A percentile compares a stretch with the other conserved stretches of the same genome.
Evolutionary conservation across 1,140 invertebrate species (phyloP).

Genomic region (Tigriopus japonicus): DNA sequence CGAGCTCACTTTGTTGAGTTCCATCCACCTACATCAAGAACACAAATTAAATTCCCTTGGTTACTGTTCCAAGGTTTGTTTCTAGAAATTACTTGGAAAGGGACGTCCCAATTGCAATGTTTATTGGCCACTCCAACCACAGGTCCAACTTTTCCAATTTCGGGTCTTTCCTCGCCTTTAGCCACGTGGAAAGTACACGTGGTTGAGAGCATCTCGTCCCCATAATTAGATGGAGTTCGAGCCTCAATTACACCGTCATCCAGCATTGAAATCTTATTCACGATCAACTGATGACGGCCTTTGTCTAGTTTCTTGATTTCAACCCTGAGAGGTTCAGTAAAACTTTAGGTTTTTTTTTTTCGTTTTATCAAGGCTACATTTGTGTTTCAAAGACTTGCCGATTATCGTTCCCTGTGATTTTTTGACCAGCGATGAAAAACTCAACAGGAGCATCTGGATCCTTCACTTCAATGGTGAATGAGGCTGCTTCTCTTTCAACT

Average conservation of each 20-base stretch:
- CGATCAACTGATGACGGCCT: constrained; percentile 72
- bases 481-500: constrained; percentile 69
- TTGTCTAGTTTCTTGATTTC: constrained; percentile 77
- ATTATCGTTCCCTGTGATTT: background rate
- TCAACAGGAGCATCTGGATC: constrained; percentile 80
- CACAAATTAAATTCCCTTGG: background rate
- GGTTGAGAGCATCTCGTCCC: background rate
- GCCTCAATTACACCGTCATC: constrained; percentile 5
- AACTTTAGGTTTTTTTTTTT: no score
- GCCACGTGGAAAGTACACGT: background rate
- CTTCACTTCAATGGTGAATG: constrained; percentile 77
- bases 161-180: constrained; percentile 5
- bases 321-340: constrained; percentile 31
- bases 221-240: constrained; percentile 7
- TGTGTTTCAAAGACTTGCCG: background rate
- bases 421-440: constrained; percentile 5
- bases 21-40: background rate
- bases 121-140: constrained; percentile 12
- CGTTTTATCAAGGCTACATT: background rate
- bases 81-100: background rate
- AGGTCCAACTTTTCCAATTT: constrained; percentile 5
- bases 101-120: constrained; percentile 9
- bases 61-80: background rate
- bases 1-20: constrained; percentile 1
- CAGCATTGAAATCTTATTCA: constrained; percentile 28